Evolutionary conservation across 2,113 vertebrate genomes (phyloP).

Genomic region (Daboia siamensis): DNA sequence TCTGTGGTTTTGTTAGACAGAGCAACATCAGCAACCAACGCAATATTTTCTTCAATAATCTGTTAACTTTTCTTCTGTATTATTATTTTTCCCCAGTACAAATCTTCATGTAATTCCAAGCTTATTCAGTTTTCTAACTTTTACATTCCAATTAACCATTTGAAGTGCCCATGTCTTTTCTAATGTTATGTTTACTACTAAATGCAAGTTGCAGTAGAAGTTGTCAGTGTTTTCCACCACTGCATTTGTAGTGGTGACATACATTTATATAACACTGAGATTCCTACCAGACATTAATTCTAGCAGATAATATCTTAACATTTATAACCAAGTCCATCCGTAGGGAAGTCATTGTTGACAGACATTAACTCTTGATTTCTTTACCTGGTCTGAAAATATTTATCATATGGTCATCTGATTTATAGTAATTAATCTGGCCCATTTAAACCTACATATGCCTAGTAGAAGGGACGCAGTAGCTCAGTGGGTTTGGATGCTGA

Average conservation of each 20-base stretch:
- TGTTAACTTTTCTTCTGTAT: no score
- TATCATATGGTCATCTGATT: background rate
- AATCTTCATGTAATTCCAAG: no score
- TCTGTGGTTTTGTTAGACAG: no score
- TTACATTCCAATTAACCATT: background rate
- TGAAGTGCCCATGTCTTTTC: background rate
- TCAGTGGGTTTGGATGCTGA: no score
- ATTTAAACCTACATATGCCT: background rate
- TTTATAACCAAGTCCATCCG: background rate
- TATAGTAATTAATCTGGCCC: background rate
- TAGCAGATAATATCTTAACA: background rate
- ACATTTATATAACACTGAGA: background rate
- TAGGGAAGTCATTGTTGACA: background rate
- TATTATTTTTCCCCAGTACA: no score
- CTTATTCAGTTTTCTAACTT: no score
- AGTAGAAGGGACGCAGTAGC: no score
- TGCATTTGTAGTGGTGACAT: background rate
- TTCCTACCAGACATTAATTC: background rate
- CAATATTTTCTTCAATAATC: no score
- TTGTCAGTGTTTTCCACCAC: background rate
- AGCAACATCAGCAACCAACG: no score
- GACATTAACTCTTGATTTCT: background rate
- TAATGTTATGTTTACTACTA: background rate
- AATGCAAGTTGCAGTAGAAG: background rate
- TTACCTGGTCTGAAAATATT: background rate